Percentiles rank a stretch among this genome's conserved stretches.
These are phyloP conservation scores for Pangasianodon hypophthalmus DNA, from an alignment of 2,113 vertebrate genomes.

Conservation along the genomic window DNA sequence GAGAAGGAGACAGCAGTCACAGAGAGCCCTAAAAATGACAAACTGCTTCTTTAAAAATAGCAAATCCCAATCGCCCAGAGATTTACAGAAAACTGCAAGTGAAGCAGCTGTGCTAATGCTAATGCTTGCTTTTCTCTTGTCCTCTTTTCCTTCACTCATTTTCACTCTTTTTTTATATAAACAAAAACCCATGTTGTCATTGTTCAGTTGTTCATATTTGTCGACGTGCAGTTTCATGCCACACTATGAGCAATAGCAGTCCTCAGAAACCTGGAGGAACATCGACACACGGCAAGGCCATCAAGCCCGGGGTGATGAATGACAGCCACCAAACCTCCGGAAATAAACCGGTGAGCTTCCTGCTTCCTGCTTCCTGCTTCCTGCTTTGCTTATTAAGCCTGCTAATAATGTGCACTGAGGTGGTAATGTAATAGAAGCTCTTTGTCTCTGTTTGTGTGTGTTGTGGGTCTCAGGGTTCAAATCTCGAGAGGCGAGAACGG, in stretches of 20 bases:
- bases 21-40: neutral
- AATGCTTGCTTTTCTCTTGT: slow-evolving; percentile 70
- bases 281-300: slow-evolving; percentile 34
- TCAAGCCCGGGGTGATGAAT: slow-evolving; percentile 47
- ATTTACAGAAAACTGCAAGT: slow-evolving; percentile 63
- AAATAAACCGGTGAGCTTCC: slow-evolving; percentile 59
- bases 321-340: slow-evolving; percentile 53
- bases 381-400: neutral
- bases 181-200: slow-evolving; percentile 40
- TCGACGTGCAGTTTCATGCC: slow-evolving; percentile 96
- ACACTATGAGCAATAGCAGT: slow-evolving; percentile 80
- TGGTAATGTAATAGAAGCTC: neutral
- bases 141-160: slow-evolving; percentile 54
- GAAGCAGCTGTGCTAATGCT: slow-evolving; percentile 22
- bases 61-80: neutral
- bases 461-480: slow-evolving; percentile 52
- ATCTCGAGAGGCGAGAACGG: slow-evolving; percentile 44
- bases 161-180: slow-evolving; percentile 20
- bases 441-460: neutral
- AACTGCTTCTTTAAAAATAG: slow-evolving; percentile 43
- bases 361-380: too few relatives aligned
- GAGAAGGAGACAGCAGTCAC: slow-evolving; percentile 78
- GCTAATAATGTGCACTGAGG: neutral
- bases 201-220: slow-evolving; percentile 92
- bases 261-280: slow-evolving; percentile 55